Evolutionary conservation across 2,888 invertebrate species (phyloP).

Genomic region (Campopleginae sp.): DNA sequence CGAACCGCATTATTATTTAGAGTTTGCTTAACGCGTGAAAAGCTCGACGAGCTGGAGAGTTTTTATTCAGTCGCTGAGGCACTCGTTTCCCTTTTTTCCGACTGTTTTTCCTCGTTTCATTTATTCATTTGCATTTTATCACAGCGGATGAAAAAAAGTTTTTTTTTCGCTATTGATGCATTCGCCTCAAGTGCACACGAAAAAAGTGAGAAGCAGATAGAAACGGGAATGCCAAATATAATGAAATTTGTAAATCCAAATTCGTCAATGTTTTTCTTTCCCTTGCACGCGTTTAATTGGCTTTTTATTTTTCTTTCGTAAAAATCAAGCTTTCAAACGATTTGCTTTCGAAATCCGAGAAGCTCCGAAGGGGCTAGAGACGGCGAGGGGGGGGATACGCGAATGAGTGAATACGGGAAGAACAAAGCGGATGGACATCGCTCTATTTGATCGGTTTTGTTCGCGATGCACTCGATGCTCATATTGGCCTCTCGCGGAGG

Average conservation of each 20-base stretch:
- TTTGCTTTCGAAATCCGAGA: conserved; percentile 26
- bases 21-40: conserved; percentile 14
- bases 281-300: background rate
- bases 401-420: conserved; percentile 48
- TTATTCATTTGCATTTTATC: conserved; percentile 5
- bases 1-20: conserved; percentile 34
- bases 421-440: conserved; percentile 59
- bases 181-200: background rate
- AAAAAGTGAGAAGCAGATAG: background rate
- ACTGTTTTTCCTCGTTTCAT: conserved; percentile 7
- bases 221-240: background rate
- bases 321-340: conserved; percentile 4
- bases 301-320: background rate
- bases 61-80: background rate
- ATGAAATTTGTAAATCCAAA: background rate
- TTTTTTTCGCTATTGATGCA: background rate
- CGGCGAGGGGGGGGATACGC: conserved; percentile 29
- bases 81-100: conserved; percentile 12
- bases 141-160: background rate
- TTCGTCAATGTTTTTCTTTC: background rate
- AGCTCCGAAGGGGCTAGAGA: conserved; percentile 22
- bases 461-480: conserved; percentile 56
- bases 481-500: conserved; percentile 28
- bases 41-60: conserved; percentile 4
- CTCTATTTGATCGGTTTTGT: conserved; percentile 66